Base-by-base conservation (phyloP, 2,888 invertebrate genomes). In the Dicyrtoma fusca region DNA sequence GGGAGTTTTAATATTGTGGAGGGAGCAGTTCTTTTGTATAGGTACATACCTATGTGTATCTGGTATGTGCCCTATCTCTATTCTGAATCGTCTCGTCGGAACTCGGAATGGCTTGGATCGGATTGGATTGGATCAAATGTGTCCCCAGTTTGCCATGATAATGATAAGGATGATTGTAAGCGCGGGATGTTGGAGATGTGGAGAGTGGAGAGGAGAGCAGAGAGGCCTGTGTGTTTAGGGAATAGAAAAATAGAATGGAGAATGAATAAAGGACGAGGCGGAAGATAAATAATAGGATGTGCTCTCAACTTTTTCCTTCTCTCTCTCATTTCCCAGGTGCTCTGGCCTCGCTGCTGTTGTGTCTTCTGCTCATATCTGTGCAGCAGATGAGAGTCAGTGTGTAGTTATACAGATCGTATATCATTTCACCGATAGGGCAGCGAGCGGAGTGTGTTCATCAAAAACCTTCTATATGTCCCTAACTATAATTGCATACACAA, bases 201-300 rank as follows among this genome's bases (percentile, higher is more conserved):
- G 10, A 51, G 17, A 34, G 34, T 34, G 21, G 14, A 17, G 1
- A 47, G 1, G 47, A 47, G 47, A 47, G 17, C 47, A n/a, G 47
- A 47, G 17, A n/a, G n/a, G n/a, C n/a, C 34, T 34, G 34, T 34
- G 34, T 8, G 3, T 34, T 8, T 34, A 8, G 34, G 34, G 34
- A 51, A 51, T 51, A 51, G 51, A 51, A 51, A 51, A 51, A 51
- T 51, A 23, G 1, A 53, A n/a, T n/a, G n/a, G n/a, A n/a, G n/a
- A n/a, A n/a, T n/a, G 53, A 21, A 21, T 14, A 53, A 53, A 53
- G 8, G 26, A 34, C n/a, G 59, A 59, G 59, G 59, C 34, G 34
- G 34, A 59, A 59, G 59, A 59, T 59, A 59, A 59, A 59, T 59
- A 59, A 59, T 59, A n/a, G 59, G 59, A 59, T 59, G 53, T 53